Base-by-base conservation (phyloP, 2,113 vertebrate genomes). In the Forbesichthys papilliferus region DNA sequence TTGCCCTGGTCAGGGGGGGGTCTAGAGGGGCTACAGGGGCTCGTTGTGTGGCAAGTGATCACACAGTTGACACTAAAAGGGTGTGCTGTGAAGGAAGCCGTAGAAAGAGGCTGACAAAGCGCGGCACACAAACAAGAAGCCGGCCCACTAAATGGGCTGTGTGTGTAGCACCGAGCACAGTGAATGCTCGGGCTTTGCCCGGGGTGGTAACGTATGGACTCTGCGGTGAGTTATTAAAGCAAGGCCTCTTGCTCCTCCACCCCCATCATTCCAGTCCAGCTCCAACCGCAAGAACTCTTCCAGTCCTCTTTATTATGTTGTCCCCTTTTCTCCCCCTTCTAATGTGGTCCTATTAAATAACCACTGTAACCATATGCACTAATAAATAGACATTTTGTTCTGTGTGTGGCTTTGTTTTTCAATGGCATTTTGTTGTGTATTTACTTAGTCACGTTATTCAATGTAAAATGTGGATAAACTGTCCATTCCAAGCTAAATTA, bases 11-110 rank as follows among this genome's bases (percentile, higher is more conserved):
- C 64, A 67, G 78, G 75, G 78, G 73, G 27, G 27, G 27, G 27
- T 27, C 27, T 27, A 27, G 27, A 27, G 27, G 27, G 27, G 27
- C 86, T 71, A 20, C 52, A 79, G 83, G 72, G 63, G 48, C 91
- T 90, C 66, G 88, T 84, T 92, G 91, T 93, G 92, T 93, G 91
- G 91, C 82, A 86, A 86, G 77, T 86, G 89, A 91, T 92, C 88
- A 91, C 90, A 91, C 88, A 83, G 92, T 93, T 92, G 88, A 93
- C 91, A 91, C 91, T 93, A 88, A 93, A 91, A 90, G 84, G 86
- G 76, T 72, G 78, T 75, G 86, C 84, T 85, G 80, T 92, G 90
- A 92, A 88, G 88, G 80, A 87, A 79, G 79, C 68, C 78, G 83
- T 89, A 89, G 87, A 91, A 91, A 85, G 88, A 88, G 73, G 85